Conservation (phyloP, 2,888 invertebrate genomes). For the Lasioglossum zephyrum region DNA sequence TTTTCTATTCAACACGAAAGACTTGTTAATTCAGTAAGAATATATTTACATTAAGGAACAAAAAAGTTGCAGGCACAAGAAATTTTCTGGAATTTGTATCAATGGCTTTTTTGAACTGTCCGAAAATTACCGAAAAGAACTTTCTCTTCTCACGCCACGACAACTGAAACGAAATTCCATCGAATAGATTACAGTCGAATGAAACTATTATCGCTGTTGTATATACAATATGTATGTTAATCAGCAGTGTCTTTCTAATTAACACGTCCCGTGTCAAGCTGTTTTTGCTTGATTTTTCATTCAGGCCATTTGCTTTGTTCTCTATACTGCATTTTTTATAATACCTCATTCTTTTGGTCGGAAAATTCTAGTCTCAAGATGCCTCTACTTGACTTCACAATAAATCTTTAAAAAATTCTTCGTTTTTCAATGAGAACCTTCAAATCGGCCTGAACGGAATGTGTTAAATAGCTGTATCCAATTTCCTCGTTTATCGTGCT, state of each 20-base stretch:
- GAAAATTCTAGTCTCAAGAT: too few species aligned
- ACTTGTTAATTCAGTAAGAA: neutral
- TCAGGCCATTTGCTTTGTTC: too few species aligned
- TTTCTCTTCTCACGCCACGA: neutral
- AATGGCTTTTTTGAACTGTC: neutral
- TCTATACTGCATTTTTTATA: too few species aligned
- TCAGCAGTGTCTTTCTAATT: neutral
- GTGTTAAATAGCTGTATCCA: neutral
- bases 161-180: neutral
- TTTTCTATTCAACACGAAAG: neutral
- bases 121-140: neutral
- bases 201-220: neutral
- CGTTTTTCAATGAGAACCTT: too few species aligned
- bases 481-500: neutral
- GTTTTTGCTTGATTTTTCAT: too few species aligned
- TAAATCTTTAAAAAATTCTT: too few species aligned
- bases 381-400: too few species aligned
- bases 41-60: neutral
- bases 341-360: too few species aligned
- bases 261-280: too few species aligned
- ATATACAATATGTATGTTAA: neutral
- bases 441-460: too few species aligned
- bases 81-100: neutral
- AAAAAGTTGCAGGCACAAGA: neutral
- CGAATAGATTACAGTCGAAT: neutral